These are phyloP conservation scores for Nephrotoma flavescens DNA, from an alignment of 2,888 invertebrate species.

Conservation along the genomic window DNA sequence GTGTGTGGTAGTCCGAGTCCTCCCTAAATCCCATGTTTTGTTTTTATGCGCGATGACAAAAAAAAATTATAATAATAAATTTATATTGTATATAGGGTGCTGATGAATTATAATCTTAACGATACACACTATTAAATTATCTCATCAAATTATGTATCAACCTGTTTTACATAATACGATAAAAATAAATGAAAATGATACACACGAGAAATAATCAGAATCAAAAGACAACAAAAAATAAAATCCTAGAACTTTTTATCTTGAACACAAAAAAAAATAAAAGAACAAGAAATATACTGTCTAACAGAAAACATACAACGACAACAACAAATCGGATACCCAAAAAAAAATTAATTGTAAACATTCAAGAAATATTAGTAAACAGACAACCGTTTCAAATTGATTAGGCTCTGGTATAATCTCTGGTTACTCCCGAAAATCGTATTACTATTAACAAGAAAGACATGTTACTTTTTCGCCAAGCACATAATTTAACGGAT, in stretches of 20 bases:
- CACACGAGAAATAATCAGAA: not conserved
- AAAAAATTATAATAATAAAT: not conserved
- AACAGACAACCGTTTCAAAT: constrained; percentile 5
- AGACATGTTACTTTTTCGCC: no score
- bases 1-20: constrained; percentile 1
- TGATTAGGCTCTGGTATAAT: not conserved
- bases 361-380: constrained; percentile 5
- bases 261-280: not conserved
- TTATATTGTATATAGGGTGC: not conserved
- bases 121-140: not conserved
- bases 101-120: not conserved
- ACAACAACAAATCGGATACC: constrained; percentile 2
- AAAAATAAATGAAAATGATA: constrained; percentile 1
- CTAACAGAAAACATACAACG: not conserved
- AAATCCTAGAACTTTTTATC: not conserved
- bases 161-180: not conserved
- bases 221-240: not conserved
- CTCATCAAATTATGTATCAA: not conserved
- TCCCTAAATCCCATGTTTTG: not conserved
- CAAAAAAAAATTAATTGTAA: not conserved
- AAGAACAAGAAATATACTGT: not conserved
- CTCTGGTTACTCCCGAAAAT: not conserved
- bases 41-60: not conserved
- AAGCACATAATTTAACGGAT: no score
- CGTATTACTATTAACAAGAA: no score